These are phyloP conservation scores for Haliaeetus leucogaster DNA, from an alignment of 2,113 vertebrate genomes.

Conservation along the genomic window DNA sequence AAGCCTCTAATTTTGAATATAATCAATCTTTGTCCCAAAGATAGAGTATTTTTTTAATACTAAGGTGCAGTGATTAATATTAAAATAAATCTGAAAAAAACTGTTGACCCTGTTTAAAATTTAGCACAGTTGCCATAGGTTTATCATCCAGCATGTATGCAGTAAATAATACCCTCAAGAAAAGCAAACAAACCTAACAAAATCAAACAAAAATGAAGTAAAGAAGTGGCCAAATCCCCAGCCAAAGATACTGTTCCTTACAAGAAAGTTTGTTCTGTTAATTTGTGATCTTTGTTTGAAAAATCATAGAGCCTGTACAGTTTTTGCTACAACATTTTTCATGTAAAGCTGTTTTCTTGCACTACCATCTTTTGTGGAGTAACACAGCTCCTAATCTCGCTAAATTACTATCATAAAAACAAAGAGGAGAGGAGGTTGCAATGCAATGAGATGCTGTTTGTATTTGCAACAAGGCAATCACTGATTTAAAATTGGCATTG, in stretches of 20 bases:
- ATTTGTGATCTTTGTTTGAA: background rate
- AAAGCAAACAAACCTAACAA: background rate
- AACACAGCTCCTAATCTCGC: background rate
- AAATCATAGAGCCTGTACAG: background rate
- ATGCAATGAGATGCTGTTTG: background rate
- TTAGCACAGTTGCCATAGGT: background rate
- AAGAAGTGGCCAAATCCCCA: background rate
- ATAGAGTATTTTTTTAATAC: background rate
- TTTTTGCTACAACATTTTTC: background rate
- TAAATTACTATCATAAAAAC: conserved; percentile 39
- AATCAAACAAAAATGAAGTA: background rate
- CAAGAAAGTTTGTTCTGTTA: background rate
- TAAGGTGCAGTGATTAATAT: background rate
- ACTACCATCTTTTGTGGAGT: background rate
- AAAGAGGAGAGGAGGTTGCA: conserved; percentile 2
- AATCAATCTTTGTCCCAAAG: conserved; percentile 23
- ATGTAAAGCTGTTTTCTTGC: background rate
- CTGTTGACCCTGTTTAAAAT: background rate
- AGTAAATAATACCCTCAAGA: background rate
- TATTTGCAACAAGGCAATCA: background rate
- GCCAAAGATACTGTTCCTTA: background rate
- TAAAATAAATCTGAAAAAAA: background rate
- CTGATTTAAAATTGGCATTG: conserved; percentile 34
- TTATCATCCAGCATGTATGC: background rate
- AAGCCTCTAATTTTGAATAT: conserved; percentile 30